A percentile compares a stretch with the other conserved stretches of the same genome.
Conservation (phyloP, 2,113 vertebrate genomes). For the Thalassoma bifasciatum region DNA sequence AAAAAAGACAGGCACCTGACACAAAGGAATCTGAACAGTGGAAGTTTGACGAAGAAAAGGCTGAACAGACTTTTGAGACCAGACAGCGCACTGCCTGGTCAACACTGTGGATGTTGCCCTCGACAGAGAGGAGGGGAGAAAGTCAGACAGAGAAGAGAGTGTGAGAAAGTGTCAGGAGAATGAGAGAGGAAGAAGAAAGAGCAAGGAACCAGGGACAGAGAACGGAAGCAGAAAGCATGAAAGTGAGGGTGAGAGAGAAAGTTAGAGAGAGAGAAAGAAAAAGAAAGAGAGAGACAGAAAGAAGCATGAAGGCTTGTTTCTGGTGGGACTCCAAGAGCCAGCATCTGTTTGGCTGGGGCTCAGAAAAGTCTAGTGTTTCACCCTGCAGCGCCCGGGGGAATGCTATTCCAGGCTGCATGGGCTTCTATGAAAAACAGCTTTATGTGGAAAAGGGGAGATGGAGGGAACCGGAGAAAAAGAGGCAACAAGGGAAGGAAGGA, state of each 20-base stretch:
- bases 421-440: slow-evolving; percentile 88
- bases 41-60: slow-evolving; percentile 39
- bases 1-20: slow-evolving; percentile 52
- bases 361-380: slow-evolving; percentile 88
- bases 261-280: slow-evolving; percentile 24
- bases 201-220: slow-evolving; percentile 44
- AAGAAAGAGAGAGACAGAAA: slow-evolving; percentile 61
- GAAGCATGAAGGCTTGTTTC: slow-evolving; percentile 81
- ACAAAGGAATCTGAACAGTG: slow-evolving; percentile 38
- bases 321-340: slow-evolving; percentile 85
- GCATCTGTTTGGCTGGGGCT: slow-evolving; percentile 87
- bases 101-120: slow-evolving; percentile 53
- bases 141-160: slow-evolving; percentile 53
- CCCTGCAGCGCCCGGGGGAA: slow-evolving; percentile 82
- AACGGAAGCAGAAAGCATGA: slow-evolving; percentile 54
- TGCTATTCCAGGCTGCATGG: slow-evolving; percentile 85
- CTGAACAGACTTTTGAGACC: slow-evolving; percentile 44
- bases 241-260: slow-evolving; percentile 51
- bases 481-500: slow-evolving; percentile 75
- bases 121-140: slow-evolving; percentile 41
- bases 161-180: slow-evolving; percentile 62
- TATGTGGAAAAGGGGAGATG: slow-evolving; percentile 85
- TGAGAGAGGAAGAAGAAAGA: slow-evolving; percentile 62
- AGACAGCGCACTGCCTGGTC: slow-evolving; percentile 53
- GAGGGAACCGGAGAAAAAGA: slow-evolving; percentile 74